A percentile compares a stretch with the other conserved stretches of the same genome.
These are phyloP conservation scores for Atopsyche davidsoni DNA, from an alignment of 1,140 invertebrate species.

Conservation along the genomic window DNA sequence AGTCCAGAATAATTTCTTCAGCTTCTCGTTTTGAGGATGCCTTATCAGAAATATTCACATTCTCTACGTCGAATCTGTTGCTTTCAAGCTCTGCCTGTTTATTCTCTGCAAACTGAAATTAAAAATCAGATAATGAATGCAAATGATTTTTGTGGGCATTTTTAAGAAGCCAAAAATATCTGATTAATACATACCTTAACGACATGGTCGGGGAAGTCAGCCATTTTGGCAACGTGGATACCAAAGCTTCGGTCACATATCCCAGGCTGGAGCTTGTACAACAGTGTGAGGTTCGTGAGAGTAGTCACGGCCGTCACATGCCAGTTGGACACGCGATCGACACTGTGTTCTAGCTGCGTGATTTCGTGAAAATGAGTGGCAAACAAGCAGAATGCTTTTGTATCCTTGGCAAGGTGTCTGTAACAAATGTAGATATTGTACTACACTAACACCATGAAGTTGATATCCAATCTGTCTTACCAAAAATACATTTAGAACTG, in stretches of 20 bases:
- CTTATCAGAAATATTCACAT: constrained; percentile 39
- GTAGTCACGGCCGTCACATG: constrained; percentile 79
- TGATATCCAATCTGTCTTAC: too few species aligned
- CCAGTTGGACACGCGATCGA: constrained; percentile 70
- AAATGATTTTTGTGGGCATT: constrained; percentile 31
- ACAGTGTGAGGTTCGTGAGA: constrained; percentile 68
- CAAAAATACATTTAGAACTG: too few species aligned
- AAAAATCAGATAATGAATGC: constrained; percentile 30
- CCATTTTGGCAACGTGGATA: constrained; percentile 89
- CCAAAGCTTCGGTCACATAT: constrained; percentile 93
- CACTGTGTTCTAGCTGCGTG: constrained; percentile 68
- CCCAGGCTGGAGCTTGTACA: constrained; percentile 79
- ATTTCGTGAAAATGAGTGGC: constrained; percentile 99
- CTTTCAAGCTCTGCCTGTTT: constrained; percentile 64
- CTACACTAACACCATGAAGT: too few species aligned
- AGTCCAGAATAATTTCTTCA: constrained; percentile 49
- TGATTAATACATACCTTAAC: constrained; percentile 54
- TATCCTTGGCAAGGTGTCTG: constrained; percentile 78
- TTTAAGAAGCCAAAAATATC: constrained; percentile 17
- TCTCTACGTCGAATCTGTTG: constrained; percentile 48
- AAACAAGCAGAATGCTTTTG: constrained; percentile 85
- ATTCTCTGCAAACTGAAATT: constrained; percentile 57
- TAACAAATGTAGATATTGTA: constrained; percentile 31
- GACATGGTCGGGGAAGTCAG: constrained; percentile 74
- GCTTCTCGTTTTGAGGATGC: too few species aligned